Evolutionary conservation across 2,797 vertebrate species (phyloP).

Genomic region (Oreochromis grahami): DNA sequence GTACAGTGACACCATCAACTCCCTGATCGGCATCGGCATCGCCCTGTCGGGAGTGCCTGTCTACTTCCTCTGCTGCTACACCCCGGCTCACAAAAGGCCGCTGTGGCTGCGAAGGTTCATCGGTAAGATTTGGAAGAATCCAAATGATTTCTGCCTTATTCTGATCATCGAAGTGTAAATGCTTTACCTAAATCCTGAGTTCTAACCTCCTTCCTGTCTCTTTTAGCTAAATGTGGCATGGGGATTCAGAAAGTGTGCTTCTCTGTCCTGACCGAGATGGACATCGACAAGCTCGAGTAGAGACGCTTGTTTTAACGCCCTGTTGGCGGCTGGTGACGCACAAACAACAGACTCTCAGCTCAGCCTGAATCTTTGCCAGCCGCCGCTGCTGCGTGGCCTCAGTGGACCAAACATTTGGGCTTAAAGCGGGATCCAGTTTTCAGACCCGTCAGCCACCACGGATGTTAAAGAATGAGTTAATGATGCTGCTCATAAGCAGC

Average conservation of each 20-base stretch:
- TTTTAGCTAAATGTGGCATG: slow-evolving; percentile 75
- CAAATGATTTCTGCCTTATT: not conserved
- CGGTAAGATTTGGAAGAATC: slow-evolving; percentile 62
- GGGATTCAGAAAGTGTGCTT: slow-evolving; percentile 84
- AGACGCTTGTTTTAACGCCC: not conserved
- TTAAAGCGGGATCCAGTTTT: slow-evolving; percentile 9
- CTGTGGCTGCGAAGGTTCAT: slow-evolving; percentile 69
- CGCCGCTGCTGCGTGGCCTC: not conserved
- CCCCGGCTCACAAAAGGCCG: slow-evolving; percentile 79
- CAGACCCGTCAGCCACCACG: not conserved
- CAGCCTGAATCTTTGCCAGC: not conserved
- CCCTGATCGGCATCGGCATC: slow-evolving; percentile 87
- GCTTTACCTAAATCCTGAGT: not conserved
- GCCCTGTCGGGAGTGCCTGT: slow-evolving; percentile 87
- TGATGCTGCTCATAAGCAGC: not conserved
- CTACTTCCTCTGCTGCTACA: slow-evolving; percentile 85
- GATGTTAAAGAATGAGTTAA: not conserved
- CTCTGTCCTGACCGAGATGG: slow-evolving; percentile 88
- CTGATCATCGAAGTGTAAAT: not conserved
- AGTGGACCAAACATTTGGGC: not conserved
- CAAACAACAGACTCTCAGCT: not conserved
- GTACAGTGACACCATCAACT: slow-evolving; percentile 89
- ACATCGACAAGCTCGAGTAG: slow-evolving; percentile 67
- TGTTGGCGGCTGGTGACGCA: not conserved
- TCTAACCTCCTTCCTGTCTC: not conserved